Percentiles rank a stretch among this genome's conserved stretches.
Conservation (phyloP, 2,113 vertebrate genomes). For the human (Homo sapiens) region DNA sequence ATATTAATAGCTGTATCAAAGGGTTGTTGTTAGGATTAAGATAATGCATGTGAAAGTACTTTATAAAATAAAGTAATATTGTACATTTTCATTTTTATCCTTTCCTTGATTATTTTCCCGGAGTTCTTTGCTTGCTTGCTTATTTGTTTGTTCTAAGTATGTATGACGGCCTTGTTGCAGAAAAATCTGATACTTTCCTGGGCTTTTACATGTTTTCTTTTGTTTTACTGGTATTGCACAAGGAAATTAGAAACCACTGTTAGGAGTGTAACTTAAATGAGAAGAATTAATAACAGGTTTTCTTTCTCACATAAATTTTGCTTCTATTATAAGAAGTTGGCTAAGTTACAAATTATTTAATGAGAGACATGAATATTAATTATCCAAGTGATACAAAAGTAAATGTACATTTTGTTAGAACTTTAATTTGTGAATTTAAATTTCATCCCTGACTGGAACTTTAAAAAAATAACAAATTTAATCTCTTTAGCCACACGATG, state of each 20-base stretch:
- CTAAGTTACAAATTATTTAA: conserved; percentile 28
- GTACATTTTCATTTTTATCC: background rate
- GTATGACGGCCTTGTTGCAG: background rate
- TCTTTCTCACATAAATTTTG: conserved; percentile 36
- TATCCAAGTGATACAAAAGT: background rate
- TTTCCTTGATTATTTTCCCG: background rate
- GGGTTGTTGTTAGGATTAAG: background rate
- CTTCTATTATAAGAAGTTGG: conserved; percentile 7
- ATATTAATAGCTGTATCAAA: background rate
- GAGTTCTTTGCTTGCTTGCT: background rate
- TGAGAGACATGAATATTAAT: background rate
- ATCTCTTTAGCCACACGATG: conserved; percentile 79
- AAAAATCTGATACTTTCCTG: background rate
- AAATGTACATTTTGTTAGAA: background rate
- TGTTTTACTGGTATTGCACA: background rate
- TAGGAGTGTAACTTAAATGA: background rate
- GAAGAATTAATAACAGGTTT: background rate
- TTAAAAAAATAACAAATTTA: background rate
- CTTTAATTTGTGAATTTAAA: background rate
- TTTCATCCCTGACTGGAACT: background rate
- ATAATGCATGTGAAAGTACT: background rate
- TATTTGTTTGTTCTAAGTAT: background rate
- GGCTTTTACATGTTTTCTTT: background rate
- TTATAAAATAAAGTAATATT: background rate
- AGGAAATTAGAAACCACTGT: background rate